Conservation (phyloP, 2,888 invertebrate species). For the Tinea trinotella region DNA sequence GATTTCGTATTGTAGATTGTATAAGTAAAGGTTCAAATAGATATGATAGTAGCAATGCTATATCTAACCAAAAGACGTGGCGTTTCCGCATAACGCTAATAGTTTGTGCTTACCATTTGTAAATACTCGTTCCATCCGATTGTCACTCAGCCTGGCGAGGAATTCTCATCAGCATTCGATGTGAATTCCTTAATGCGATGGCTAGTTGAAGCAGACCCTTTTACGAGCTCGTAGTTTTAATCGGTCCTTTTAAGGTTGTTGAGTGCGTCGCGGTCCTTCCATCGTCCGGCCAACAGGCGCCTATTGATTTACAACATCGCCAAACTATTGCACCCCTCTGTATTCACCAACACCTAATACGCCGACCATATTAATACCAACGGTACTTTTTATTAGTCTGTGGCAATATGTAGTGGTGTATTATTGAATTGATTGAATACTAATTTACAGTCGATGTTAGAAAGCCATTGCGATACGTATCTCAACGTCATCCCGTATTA, state of each 20-base stretch:
- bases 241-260: conserved; percentile 36
- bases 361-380: neutral
- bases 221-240: conserved; percentile 36
- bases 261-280: conserved; percentile 18
- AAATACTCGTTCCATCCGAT: conserved; percentile 25
- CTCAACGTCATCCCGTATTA: no score
- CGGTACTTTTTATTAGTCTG: neutral
- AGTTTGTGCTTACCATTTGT: conserved; percentile 16
- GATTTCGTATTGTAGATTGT: no score
- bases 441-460: neutral
- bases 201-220: conserved; percentile 31
- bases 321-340: conserved; percentile 34
- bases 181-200: conserved; percentile 29
- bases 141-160: conserved; percentile 28
- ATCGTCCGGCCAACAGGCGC: conserved; percentile 33
- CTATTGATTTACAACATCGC: conserved; percentile 52
- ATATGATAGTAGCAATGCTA: neutral
- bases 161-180: conserved; percentile 30
- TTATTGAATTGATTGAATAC: neutral
- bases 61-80: neutral
- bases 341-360: neutral
- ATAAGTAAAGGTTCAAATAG: no score
- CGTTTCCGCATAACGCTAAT: conserved; percentile 17
- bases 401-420: neutral
- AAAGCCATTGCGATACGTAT: neutral